A percentile compares a stretch with the other conserved stretches of the same genome.
These are phyloP conservation scores for Sarcophaga variegata DNA, from an alignment of 2,888 invertebrate species.

Conservation along the genomic window DNA sequence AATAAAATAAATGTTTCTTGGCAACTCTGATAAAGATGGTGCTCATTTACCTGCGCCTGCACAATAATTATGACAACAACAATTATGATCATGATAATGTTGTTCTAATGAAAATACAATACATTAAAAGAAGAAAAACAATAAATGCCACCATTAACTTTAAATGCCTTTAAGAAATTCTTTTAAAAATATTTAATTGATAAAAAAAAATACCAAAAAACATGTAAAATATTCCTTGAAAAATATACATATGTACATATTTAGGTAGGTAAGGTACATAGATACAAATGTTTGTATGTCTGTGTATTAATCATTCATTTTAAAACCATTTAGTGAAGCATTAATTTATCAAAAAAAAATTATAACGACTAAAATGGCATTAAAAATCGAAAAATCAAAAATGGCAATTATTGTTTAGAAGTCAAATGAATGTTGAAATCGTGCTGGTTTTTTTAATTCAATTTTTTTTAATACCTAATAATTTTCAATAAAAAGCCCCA, in stretches of 20 bases:
- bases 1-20: background rate
- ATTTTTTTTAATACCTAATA: constrained; percentile 23
- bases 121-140: background rate
- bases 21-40: constrained; percentile 42
- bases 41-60: constrained; percentile 51
- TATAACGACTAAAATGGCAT: constrained; percentile 30
- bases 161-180: background rate
- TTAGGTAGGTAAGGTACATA: background rate
- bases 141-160: background rate
- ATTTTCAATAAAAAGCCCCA: constrained; percentile 37
- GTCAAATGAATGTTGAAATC: constrained; percentile 53
- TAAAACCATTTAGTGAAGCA: constrained; percentile 20
- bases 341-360: constrained; percentile 22
- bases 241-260: too few relatives aligned
- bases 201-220: too few relatives aligned
- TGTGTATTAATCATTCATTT: constrained; percentile 9
- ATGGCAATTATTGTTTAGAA: constrained; percentile 45
- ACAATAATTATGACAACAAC: constrained; percentile 49
- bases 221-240: too few relatives aligned
- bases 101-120: background rate
- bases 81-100: constrained; percentile 24
- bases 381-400: constrained; percentile 34
- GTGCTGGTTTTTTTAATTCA: constrained; percentile 32
- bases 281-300: background rate
- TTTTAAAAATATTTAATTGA: too few relatives aligned